These are phyloP conservation scores for Podarcis lilfordi DNA, from an alignment of 2,797 vertebrate genomes.

Conservation along the genomic window DNA sequence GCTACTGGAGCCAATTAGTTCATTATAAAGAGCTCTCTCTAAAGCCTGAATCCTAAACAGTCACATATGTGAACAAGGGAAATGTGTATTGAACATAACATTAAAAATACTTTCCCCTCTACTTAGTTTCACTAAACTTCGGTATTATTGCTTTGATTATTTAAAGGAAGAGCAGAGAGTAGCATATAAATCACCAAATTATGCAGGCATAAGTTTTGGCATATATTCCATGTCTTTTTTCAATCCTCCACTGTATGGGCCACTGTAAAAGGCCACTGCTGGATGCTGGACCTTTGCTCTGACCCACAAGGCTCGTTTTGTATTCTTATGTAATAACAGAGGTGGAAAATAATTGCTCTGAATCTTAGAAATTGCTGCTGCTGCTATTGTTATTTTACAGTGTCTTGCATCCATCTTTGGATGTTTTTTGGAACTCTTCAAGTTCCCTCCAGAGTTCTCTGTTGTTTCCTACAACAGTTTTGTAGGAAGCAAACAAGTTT, in stretches of 20 bases:
- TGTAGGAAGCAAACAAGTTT: no score
- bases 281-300: not conserved
- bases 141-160: not conserved
- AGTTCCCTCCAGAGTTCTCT: no score
- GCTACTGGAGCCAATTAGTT: not conserved
- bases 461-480: no score
- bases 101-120: no score
- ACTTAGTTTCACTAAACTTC: not conserved
- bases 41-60: not conserved
- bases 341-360: conserved; percentile 27
- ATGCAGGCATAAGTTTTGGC: not conserved
- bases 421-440: no score
- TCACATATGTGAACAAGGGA: not conserved
- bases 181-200: not conserved
- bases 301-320: not conserved
- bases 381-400: no score
- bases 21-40: not conserved
- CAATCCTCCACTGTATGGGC: not conserved
- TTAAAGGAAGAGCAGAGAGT: not conserved
- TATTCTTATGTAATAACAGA: not conserved
- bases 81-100: not conserved
- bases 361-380: conserved; percentile 35
- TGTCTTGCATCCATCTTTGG: no score
- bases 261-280: not conserved
- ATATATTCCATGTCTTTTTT: not conserved